Evolutionary conservation across 2,888 invertebrate genomes (phyloP).

Genomic region (Drosophila sordidula): DNA sequence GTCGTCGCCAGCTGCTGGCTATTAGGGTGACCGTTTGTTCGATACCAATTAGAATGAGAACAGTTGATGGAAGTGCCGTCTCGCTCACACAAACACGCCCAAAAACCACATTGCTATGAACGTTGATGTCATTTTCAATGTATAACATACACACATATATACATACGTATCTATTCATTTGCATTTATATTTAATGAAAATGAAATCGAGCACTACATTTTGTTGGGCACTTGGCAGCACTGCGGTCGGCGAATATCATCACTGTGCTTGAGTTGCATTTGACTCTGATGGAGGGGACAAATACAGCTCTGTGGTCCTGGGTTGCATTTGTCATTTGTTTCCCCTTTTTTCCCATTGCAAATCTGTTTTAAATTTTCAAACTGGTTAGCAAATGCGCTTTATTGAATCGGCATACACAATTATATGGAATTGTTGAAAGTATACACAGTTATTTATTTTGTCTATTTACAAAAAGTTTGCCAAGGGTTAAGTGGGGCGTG

Average conservation of each 20-base stretch:
- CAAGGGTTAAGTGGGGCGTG: not conserved
- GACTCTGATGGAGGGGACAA: slow-evolving; percentile 28
- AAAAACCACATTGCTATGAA: slow-evolving; percentile 9
- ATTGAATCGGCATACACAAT: slow-evolving; percentile 18
- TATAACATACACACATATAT: slow-evolving; percentile 2
- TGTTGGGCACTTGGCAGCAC: not conserved
- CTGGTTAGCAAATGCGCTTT: slow-evolving; percentile 19
- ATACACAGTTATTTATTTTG: slow-evolving; percentile 8
- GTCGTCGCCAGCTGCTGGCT: not conserved
- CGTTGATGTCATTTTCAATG: slow-evolving; percentile 41
- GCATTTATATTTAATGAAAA: not conserved
- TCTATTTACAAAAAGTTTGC: slow-evolving; percentile 22
- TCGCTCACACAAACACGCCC: slow-evolving; percentile 28
- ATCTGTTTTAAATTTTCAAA: slow-evolving; percentile 42
- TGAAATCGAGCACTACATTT: not conserved
- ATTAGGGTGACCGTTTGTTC: slow-evolving; percentile 24
- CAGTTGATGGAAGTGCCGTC: slow-evolving; percentile 6
- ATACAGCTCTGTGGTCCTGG: slow-evolving; percentile 66
- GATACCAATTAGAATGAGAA: slow-evolving; percentile 12
- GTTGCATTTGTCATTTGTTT: slow-evolving; percentile 51
- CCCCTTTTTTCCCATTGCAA: slow-evolving; percentile 20
- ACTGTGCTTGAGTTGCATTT: slow-evolving; percentile 43
- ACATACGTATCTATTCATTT: not conserved
- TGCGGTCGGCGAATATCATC: not conserved
- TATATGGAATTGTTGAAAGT: slow-evolving; percentile 22